Conservation (phyloP, 1,140 invertebrate genomes). For the Uloborus diversus region DNA sequence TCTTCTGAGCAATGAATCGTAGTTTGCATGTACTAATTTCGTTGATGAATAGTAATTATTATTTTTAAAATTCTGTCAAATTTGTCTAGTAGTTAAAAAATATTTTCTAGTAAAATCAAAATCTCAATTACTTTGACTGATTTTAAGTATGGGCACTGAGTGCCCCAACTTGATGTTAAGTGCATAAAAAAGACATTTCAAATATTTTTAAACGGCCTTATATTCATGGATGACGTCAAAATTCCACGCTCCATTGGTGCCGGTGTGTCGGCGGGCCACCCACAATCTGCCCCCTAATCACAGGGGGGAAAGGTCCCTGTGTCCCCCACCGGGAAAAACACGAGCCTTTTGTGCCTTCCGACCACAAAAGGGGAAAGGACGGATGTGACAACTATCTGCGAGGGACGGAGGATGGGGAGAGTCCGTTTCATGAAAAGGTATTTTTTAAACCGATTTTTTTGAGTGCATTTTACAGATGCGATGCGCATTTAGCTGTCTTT, state of each 20-base stretch:
- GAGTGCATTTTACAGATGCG: slow-evolving; percentile 25
- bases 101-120: no score
- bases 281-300: slow-evolving; percentile 56
- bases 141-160: no score
- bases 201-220: no score
- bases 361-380: slow-evolving; percentile 27
- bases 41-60: no score
- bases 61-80: no score
- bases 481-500: slow-evolving; percentile 51
- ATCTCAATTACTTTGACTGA: no score
- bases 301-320: neutral
- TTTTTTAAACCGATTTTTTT: slow-evolving; percentile 13
- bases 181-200: no score
- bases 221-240: neutral
- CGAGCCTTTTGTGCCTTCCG: slow-evolving; percentile 37
- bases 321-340: neutral
- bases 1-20: no score
- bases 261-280: slow-evolving; percentile 31
- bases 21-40: no score
- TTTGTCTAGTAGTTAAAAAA: no score
- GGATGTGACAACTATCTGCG: slow-evolving; percentile 46
- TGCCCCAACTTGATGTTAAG: no score
- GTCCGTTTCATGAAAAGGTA: slow-evolving; percentile 24
- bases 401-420: slow-evolving; percentile 45
- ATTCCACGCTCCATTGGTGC: slow-evolving; percentile 13